Evolutionary conservation across 2,797 vertebrate genomes (phyloP).

Genomic region (Acanthurus tractus): DNA sequence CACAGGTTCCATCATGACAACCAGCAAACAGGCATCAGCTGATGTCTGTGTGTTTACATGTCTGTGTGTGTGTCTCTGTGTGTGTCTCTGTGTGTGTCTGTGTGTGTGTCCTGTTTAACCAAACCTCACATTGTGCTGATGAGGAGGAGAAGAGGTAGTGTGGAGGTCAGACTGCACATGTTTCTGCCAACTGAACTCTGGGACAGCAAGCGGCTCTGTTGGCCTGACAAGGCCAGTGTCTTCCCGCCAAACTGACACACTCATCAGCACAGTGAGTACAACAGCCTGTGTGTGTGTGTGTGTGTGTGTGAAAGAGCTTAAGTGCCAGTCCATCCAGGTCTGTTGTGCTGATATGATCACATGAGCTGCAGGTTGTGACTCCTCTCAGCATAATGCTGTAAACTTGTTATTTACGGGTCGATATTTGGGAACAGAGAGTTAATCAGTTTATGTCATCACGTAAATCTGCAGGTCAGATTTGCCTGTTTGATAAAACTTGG

Average conservation of each 20-base stretch:
- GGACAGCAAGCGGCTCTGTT: constrained; percentile 14
- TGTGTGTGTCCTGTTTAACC: constrained; percentile 13
- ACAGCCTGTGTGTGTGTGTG: not conserved
- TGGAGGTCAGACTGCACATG: not conserved
- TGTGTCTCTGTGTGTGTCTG: not conserved
- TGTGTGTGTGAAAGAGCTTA: not conserved
- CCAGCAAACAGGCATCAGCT: constrained; percentile 30
- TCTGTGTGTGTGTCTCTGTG: not conserved
- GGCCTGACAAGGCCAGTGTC: not conserved
- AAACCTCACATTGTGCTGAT: constrained; percentile 18
- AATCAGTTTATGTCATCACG: not conserved
- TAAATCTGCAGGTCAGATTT: no score
- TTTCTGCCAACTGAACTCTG: constrained; percentile 7
- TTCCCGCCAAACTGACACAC: constrained; percentile 13
- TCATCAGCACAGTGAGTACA: not conserved
- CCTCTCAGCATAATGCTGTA: not conserved
- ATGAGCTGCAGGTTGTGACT: not conserved
- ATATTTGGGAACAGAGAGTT: not conserved
- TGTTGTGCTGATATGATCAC: constrained; percentile 13
- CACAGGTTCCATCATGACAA: constrained; percentile 31
- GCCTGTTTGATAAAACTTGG: no score
- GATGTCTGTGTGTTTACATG: constrained; percentile 15
- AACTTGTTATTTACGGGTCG: not conserved
- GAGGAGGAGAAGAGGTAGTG: not conserved
- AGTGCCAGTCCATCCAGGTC: constrained; percentile 18